phyloP scores from a whole-genome alignment of 2,888 invertebrate genomes.

The Nephrotoma guestfalica region DNA sequence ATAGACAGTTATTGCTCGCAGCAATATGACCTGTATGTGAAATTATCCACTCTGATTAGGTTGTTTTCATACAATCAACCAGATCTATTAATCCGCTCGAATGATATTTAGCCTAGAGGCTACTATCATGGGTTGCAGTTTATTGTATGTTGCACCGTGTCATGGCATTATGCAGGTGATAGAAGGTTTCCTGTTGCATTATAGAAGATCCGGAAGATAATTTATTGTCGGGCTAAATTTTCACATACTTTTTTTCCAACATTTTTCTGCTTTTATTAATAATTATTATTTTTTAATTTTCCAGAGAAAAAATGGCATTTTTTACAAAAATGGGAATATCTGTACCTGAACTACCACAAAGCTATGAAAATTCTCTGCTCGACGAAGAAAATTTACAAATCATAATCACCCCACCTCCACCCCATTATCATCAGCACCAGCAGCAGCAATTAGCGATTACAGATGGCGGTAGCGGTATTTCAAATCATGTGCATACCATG shows the following conservation, averaged over 20 bases:
- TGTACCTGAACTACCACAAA: conserved; percentile 53
- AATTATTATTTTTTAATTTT: conserved; percentile 20
- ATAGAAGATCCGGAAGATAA: too few species aligned
- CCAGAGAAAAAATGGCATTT: conserved; percentile 93
- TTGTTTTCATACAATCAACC: too few species aligned
- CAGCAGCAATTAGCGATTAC: conserved; percentile 6
- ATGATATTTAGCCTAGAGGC: too few species aligned
- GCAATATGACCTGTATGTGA: too few species aligned
- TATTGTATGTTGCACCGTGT: too few species aligned
- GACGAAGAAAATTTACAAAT: neutral
- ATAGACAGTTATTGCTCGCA: too few species aligned
- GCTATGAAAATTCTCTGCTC: neutral
- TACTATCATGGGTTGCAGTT: too few species aligned
- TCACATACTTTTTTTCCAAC: neutral
- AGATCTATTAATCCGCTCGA: too few species aligned
- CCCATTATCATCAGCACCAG: conserved; percentile 3
- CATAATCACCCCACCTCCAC: neutral
- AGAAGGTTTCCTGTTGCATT: too few species aligned
- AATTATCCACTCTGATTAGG: too few species aligned
- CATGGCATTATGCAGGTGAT: too few species aligned
- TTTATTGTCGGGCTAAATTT: too few species aligned
- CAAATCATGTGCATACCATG: neutral
- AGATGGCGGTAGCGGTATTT: neutral
- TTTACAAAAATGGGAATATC: conserved; percentile 70
- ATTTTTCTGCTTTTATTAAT: neutral